A percentile compares a stretch with the other conserved stretches of the same genome.
Evolutionary conservation across 2,113 vertebrate genomes (phyloP).

Genomic region (Xiphophorus maculatus): DNA sequence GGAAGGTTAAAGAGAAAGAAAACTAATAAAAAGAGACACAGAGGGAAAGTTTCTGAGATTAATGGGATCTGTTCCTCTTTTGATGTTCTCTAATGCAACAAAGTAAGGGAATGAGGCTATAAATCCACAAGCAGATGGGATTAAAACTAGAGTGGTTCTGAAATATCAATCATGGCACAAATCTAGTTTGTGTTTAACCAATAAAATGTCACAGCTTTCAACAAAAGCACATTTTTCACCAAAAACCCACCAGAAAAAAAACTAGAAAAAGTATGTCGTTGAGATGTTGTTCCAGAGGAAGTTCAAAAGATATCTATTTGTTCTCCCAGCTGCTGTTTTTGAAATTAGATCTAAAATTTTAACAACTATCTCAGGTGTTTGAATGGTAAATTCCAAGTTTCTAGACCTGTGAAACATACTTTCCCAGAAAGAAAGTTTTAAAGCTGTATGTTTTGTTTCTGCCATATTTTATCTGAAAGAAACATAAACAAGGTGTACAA

Average conservation of each 20-base stretch:
- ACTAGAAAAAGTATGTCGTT: neutral
- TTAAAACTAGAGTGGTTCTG: constrained; percentile 40
- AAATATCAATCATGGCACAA: constrained; percentile 7
- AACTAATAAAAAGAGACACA: constrained; percentile 51
- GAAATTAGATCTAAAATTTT: neutral
- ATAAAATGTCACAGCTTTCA: neutral
- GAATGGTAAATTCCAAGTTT: neutral
- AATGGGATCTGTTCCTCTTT: constrained; percentile 42
- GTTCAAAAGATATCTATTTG: neutral
- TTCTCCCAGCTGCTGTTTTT: neutral
- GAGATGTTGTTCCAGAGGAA: neutral
- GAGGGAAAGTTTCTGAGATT: constrained; percentile 67
- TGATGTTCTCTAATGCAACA: constrained; percentile 59
- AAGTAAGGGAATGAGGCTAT: constrained; percentile 16
- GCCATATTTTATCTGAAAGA: no score
- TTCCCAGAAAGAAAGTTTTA: neutral
- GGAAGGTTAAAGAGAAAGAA: constrained; percentile 40
- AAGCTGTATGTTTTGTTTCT: no score
- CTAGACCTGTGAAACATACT: neutral
- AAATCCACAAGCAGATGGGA: constrained; percentile 46
- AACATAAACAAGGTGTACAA: no score
- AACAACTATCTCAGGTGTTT: neutral
- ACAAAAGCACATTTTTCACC: neutral
- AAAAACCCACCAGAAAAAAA: neutral
- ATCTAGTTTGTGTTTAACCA: constrained; percentile 19